phyloP scores from a whole-genome alignment of 2,888 invertebrate genomes.

The Strigamia crassipes region DNA sequence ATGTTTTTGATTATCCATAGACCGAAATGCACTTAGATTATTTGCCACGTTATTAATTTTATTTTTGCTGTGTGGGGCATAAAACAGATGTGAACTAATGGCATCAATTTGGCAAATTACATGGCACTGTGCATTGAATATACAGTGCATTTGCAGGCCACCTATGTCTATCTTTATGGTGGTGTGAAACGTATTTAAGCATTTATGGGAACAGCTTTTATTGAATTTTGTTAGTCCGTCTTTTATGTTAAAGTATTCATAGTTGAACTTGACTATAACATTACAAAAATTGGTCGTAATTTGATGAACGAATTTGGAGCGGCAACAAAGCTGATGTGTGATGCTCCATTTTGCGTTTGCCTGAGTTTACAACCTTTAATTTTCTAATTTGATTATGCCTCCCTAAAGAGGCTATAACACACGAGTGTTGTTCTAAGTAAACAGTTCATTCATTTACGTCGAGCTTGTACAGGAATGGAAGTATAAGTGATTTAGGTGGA shows the following conservation, averaged over 20 bases:
- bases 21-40: background rate
- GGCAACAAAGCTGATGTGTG: background rate
- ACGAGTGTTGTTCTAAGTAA: background rate
- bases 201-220: background rate
- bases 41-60: background rate
- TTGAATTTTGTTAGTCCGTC: background rate
- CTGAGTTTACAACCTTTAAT: background rate
- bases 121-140: background rate
- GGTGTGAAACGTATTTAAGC: background rate
- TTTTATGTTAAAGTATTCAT: background rate
- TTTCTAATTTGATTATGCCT: background rate
- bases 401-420: background rate
- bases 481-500: background rate
- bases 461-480: background rate
- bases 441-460: background rate
- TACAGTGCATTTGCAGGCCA: background rate
- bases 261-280: background rate
- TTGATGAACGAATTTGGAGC: background rate
- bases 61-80: background rate
- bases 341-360: background rate
- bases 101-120: slow-evolving; percentile 15
- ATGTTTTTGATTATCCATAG: background rate
- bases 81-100: slow-evolving; percentile 10
- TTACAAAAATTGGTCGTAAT: background rate
- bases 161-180: background rate